phyloP scores from a whole-genome alignment of 2,113 vertebrate genomes.

The Corythornis madagascariensis region DNA sequence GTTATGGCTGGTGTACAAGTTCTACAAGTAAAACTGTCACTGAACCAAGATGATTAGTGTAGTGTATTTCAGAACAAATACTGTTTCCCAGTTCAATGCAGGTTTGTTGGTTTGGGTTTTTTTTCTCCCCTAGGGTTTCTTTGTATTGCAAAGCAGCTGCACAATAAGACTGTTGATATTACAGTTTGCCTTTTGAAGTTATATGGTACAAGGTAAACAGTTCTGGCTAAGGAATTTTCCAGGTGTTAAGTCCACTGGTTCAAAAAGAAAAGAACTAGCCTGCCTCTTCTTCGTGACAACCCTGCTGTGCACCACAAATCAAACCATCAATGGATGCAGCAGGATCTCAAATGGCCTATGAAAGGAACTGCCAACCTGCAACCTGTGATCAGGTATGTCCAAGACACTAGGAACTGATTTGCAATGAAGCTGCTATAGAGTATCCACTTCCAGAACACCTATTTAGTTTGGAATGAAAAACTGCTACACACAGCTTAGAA shows the following conservation, averaged over 20 bases:
- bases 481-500: neutral
- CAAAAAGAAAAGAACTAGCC: neutral
- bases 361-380: neutral
- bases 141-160: constrained; percentile 35
- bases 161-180: constrained; percentile 13
- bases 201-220: neutral
- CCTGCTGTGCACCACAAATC: neutral
- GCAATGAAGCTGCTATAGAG: neutral
- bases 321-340: neutral
- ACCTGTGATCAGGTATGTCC: neutral
- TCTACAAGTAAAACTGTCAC: neutral
- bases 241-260: neutral
- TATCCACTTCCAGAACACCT: neutral
- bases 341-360: neutral
- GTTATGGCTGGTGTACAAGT: neutral
- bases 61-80: neutral
- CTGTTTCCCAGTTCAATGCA: neutral
- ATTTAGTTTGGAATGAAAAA: neutral
- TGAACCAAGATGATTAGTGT: neutral
- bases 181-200: constrained; percentile 30
- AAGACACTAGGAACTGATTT: neutral
- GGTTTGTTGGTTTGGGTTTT: neutral
- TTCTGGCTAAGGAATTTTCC: constrained; percentile 1
- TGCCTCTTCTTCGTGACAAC: neutral
- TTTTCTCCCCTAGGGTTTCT: neutral